Evolutionary conservation across 1,140 invertebrate species (phyloP), one percentile per base, ranked within the genome.

Genomic region (Triops longicaudatus): DNA sequence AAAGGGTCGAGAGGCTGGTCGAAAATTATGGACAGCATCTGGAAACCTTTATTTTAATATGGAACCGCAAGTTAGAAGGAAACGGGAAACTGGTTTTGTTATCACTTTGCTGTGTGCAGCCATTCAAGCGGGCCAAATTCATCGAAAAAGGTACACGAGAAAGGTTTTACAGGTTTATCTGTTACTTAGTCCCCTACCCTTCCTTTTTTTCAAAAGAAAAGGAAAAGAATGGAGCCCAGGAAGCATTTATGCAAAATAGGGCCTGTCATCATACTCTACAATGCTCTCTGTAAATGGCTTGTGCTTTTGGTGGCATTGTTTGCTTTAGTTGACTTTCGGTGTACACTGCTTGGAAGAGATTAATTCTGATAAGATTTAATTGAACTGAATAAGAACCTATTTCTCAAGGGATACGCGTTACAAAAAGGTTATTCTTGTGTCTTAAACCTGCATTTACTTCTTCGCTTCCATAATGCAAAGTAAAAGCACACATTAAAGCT

Each of bases 21-120:
- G 14, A 22, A 63, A 63, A 63, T 63, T 63, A 63, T 63, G 50
- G 50, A 22, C 50, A 63, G 17, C 50, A 63, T 63, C 50, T 63
- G 50, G 50, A 63, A 63, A 63, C 50, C 50, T 63, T 63, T 63
- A 63, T 63, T 63, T 63, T 63, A 63, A 63, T 63, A 63, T 63
- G 50, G 50, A 63, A 63, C 50, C 50, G 50, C 50, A 63, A 63
- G 50, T 22, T 63, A 22, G 50, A 63, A 63, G 50, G 50, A 63
- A 63, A 63, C 50, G 50, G 7, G 50, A 63, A 63, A 63, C 50
- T 63, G 50, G 50, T 63, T 63, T 63, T 63, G 50, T 63, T 63
- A 63, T 22, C 50, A 63, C 50, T 63, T 6, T 63, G 50, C 50
- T 63, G 22, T 63, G 50, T 17, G 14, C 50, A 63, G 2, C 50